A percentile compares a stretch with the other conserved stretches of the same genome.
Evolutionary conservation across 92 coral and sea anemone genomes (phyloP).

Genomic region (Micromussa lordhowensis): DNA sequence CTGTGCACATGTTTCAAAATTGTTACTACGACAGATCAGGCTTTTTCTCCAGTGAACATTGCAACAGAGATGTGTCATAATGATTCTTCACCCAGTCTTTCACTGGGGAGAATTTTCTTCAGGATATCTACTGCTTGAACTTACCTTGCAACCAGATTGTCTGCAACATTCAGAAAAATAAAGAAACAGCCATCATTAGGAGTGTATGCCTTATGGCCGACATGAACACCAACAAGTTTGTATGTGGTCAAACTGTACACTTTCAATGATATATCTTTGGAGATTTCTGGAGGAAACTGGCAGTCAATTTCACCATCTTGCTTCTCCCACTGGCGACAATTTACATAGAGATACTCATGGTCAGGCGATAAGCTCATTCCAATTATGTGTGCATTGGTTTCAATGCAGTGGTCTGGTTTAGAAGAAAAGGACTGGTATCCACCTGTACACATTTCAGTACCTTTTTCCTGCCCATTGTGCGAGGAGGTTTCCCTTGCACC

Average conservation of each 20-base stretch:
- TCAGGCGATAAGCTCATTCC: conserved; percentile 85
- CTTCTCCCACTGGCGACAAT: conserved; percentile 82
- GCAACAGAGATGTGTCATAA: too few species aligned
- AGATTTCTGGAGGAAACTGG: neutral
- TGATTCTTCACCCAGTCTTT: neutral
- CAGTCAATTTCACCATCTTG: neutral
- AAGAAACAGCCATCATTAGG: conserved; percentile 85
- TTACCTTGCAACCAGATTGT: conserved; percentile 84
- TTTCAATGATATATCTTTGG: neutral
- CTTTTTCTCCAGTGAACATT: too few species aligned
- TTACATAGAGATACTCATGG: conserved; percentile 76
- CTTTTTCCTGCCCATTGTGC: neutral
- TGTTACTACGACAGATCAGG: too few species aligned
- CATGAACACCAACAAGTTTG: conserved; percentile 69
- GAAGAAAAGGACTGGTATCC: neutral
- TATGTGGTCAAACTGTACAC: conserved; percentile 68
- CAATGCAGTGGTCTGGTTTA: conserved; percentile 72
- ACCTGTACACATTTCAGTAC: neutral
- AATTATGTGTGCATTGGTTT: conserved; percentile 82
- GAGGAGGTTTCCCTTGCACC: neutral
- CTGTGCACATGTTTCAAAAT: too few species aligned
- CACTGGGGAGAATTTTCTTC: too few species aligned
- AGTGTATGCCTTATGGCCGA: conserved; percentile 86
- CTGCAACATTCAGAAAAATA: conserved; percentile 83
- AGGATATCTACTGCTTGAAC: neutral